Evolutionary conservation across 2,888 invertebrate species (phyloP), one percentile per base, ranked within the genome.

Genomic region (Ypsolopha scabrella): DNA sequence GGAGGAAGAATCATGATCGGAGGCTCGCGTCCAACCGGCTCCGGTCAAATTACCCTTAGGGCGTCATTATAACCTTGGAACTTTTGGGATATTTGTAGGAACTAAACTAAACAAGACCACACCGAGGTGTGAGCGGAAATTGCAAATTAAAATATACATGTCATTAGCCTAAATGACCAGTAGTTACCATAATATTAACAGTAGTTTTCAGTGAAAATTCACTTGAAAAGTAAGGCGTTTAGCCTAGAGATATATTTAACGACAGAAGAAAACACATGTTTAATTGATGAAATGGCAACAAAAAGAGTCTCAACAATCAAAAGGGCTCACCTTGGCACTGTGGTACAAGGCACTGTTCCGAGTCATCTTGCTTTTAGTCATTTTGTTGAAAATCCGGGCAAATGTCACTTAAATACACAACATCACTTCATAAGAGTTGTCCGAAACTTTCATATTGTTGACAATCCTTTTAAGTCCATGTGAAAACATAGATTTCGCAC

Each of bases 281-380:
- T 13, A 43, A 43, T 8, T 8, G 11, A 43, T 8, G 39, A 13
- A 55, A 52, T 48, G 37, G 10, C 41, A 57, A 48, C 51, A 41
- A 24, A n/a, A 24, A 24, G 24, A 24, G 24, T 24, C 24, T 24
- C 4, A 24, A 24, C 24, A 24, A 24, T 2, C 38, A 45, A 54
- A 58, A 59, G 63, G 66, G 66, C 83, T 86, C 72, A 93, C 93
- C 92, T 93, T 93, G 51, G 92, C 91, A 67, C 92, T 90, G 79
- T 93, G 93, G 75, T 90, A 92, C 54, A 93, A 87, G 59, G 93
- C 92, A 68, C 87, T 89, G 56, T 85, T 87, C 65, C 86, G 70
- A 52, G 83, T 87, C 61, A 73, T 70, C 70, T 89, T 90, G 54
- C 88, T 87, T 73, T 90, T 90, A 61, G 89, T 89, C 89, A 89